Base-by-base conservation (phyloP, 1,140 invertebrate species). In the Papilio machaon region DNA sequence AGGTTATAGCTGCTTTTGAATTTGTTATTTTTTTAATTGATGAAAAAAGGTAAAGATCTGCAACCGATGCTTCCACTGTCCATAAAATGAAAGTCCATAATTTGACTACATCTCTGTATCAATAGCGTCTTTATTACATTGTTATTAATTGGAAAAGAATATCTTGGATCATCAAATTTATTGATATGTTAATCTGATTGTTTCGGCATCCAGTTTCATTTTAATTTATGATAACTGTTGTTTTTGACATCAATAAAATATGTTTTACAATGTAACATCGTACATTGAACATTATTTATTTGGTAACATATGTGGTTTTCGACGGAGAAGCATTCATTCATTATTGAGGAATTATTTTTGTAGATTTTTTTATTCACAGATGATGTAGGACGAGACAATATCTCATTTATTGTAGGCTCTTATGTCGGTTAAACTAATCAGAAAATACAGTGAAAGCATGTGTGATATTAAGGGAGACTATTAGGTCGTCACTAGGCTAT, bases 251-350 rank as follows among this genome's bases (percentile, higher is more conserved):
- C 77, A 79, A 79, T 67, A 79, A 67, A 79, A 79, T 19, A 67
- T 79, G 77, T 47, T 60, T 79, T 79, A 79, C 77, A 79, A 64
- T 79, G 54, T 79, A 30, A 79, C 60, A 67, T 79, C 60, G 15
- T 64, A 47, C 17, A 38, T 79, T 67, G 38, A 46, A 78, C 17
- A 60, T 67, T 47, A 79, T 79, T 64, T 67, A 79, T 46, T 67
- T 38, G 5, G 38, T 67, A 67, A 46, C n/a, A 38, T 67, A n/a
- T 10, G 6, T 79, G 10, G 58, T 79, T 64, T 35, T 54, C 11
- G 23, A 79, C 17, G 35, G 38, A 78, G 30, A 58, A 77, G 11
- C 15, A 19, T 38, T 46, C 52, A 58, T 60, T 58, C 17, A 52
- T 30, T 23, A 35, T 35, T 17, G 13, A 54, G 2, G 2, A 30